Evolutionary conservation across 2,888 invertebrate species (phyloP), one percentile per base, ranked within the genome.

Genomic region (Norana najaformis): DNA sequence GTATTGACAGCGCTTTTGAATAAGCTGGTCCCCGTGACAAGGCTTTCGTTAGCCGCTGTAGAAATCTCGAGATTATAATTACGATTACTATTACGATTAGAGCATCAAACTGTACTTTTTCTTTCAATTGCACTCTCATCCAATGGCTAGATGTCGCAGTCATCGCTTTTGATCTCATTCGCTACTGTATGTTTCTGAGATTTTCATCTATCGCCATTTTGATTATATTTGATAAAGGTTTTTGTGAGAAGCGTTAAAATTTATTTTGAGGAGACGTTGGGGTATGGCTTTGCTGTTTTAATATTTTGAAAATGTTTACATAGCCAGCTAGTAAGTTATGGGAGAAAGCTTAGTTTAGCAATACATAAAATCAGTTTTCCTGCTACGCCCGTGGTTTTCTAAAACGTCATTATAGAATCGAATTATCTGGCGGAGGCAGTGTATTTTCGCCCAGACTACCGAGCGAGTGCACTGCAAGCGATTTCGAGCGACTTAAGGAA

Each of bases 121-220:
- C 69, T 13, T 69, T 69, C 69, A 30, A 2, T n/a, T 8, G 4
- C n/a, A 0, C 8, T 69, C 30, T 69, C 16, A 13, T 69, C 30
- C 69, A 69, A n/a, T 69, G 8, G 69, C 30, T 69, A 69, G 69
- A 69, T 69, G 69, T 69, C 69, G n/a, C 2, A n/a, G 69, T 30
- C 69, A 69, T 69, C n/a, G 69, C 30, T 69, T 69, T n/a, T 8
- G 69, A 30, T 69, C n/a, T 30, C n/a, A n/a, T n/a, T 69, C n/a
- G 30, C n/a, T n/a, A 69, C 30, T 69, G 69, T 69, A 8, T 69
- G 16, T 69, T 69, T 13, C 1, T 5, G 8, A 69, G 13, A 69
- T n/a, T 69, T 69, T 69, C 30, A 69, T 69, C 69, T 69, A n/a
- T n/a, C 69, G 69, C 69, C 69, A 69, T 69, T 69, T 69, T 69